Conservation (phyloP, 2,113 vertebrate genomes). For the Onychostoma macrolepis region DNA sequence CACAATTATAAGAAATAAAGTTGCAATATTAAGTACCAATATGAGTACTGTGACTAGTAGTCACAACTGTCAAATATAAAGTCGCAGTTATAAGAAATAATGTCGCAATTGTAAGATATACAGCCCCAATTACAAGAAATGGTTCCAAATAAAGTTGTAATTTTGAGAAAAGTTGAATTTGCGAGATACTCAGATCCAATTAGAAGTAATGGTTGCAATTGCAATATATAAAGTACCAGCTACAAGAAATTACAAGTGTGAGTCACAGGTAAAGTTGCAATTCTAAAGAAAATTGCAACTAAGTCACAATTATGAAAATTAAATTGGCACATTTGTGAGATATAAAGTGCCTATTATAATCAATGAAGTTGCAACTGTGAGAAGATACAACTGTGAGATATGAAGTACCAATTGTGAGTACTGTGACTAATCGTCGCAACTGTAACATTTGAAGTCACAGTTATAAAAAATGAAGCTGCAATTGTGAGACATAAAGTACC, state of each 20-base stretch:
- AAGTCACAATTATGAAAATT: neutral
- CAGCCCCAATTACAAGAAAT: neutral
- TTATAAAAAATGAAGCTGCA: no score
- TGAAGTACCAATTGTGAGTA: neutral
- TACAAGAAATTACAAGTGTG: neutral
- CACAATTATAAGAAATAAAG: neutral
- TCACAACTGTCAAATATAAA: neutral
- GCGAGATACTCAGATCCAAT: neutral
- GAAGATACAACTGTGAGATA: neutral
- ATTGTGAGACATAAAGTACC: no score
- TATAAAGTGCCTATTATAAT: neutral
- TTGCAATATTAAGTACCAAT: neutral
- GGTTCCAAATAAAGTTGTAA: neutral
- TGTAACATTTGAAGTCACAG: neutral
- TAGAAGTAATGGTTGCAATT: neutral
- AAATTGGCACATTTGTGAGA: neutral
- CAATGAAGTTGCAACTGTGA: neutral
- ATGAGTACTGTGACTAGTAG: neutral
- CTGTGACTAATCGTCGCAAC: neutral
- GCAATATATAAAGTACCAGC: neutral
- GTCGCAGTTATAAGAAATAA: neutral
- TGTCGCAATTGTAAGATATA: neutral
- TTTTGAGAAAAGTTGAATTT: neutral
- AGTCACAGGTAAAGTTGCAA: neutral
- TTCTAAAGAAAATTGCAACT: neutral